Conservation (phyloP, 2,888 invertebrate genomes). For the Zhuqinia jingwanae region DNA sequence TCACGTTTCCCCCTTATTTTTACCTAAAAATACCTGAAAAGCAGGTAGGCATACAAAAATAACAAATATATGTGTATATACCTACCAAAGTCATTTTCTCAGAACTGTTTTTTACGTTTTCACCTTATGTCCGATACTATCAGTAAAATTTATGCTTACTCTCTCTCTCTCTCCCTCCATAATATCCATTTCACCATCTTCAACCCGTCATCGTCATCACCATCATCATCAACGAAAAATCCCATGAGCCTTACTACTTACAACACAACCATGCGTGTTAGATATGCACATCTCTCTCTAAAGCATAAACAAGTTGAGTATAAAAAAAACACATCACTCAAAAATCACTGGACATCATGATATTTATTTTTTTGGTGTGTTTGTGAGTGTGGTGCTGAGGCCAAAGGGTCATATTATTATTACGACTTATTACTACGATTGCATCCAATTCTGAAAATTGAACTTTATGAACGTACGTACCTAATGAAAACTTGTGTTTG, state of each 20-base stretch:
- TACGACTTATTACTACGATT: constrained; percentile 2
- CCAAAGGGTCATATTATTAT: constrained; percentile 20
- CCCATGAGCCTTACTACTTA: constrained; percentile 23
- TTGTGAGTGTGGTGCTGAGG: background rate
- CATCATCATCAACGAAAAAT: constrained; percentile 1
- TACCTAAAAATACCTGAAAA: background rate
- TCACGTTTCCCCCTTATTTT: background rate
- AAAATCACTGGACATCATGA: constrained; percentile 47
- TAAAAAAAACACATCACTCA: constrained; percentile 63
- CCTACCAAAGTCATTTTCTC: constrained; percentile 28
- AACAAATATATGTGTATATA: background rate
- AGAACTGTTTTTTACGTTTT: constrained; percentile 10
- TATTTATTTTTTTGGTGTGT: too few species aligned
- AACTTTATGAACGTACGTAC: constrained; percentile 12
- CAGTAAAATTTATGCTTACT: constrained; percentile 1
- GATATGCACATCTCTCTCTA: background rate
- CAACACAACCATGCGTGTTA: background rate
- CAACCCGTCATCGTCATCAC: background rate
- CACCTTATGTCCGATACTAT: constrained; percentile 13
- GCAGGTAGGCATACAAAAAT: background rate
- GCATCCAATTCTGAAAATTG: constrained; percentile 64
- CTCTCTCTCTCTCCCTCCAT: too few species aligned
- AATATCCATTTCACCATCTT: background rate
- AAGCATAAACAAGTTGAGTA: background rate
- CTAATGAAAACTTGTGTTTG: background rate